Evolutionary conservation across 2,797 vertebrate genomes (phyloP).

Genomic region (Channa striata): DNA sequence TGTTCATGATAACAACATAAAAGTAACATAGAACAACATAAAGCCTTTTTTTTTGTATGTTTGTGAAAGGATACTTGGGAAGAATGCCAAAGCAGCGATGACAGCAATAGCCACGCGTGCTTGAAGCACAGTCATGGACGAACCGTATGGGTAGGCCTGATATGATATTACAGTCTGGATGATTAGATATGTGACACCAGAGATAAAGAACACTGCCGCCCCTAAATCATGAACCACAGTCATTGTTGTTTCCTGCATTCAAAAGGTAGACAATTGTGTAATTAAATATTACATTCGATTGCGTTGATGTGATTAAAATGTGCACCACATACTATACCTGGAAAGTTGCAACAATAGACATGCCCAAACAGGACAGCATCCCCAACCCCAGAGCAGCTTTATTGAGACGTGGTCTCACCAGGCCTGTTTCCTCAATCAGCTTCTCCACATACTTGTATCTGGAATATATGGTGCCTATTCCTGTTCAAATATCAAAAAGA

Average conservation of each 20-base stretch:
- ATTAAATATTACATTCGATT: background rate
- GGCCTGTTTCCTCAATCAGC: constrained; percentile 74
- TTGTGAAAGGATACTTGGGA: constrained; percentile 94
- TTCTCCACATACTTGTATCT: constrained; percentile 91
- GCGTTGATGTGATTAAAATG: background rate
- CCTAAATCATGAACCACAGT: constrained; percentile 86
- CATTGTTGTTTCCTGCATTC: constrained; percentile 87
- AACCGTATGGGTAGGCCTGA: constrained; percentile 81
- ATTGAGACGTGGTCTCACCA: constrained; percentile 79
- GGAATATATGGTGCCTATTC: constrained; percentile 88
- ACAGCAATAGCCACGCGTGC: constrained; percentile 79
- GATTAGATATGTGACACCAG: constrained; percentile 85
- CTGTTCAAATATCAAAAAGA: constrained; percentile 71
- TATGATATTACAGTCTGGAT: constrained; percentile 89
- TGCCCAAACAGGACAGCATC: constrained; percentile 88
- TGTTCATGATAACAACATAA: background rate
- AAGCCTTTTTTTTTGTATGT: background rate
- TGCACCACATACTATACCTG: constrained; percentile 84
- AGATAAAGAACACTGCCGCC: constrained; percentile 90
- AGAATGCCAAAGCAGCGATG: constrained; percentile 81
- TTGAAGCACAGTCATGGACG: constrained; percentile 72
- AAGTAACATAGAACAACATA: background rate
- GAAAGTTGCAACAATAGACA: constrained; percentile 94
- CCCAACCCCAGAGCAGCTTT: constrained; percentile 81
- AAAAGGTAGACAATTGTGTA: background rate